Evolutionary conservation across 2,797 vertebrate genomes (phyloP).

Genomic region (Heliangelus exortis): DNA sequence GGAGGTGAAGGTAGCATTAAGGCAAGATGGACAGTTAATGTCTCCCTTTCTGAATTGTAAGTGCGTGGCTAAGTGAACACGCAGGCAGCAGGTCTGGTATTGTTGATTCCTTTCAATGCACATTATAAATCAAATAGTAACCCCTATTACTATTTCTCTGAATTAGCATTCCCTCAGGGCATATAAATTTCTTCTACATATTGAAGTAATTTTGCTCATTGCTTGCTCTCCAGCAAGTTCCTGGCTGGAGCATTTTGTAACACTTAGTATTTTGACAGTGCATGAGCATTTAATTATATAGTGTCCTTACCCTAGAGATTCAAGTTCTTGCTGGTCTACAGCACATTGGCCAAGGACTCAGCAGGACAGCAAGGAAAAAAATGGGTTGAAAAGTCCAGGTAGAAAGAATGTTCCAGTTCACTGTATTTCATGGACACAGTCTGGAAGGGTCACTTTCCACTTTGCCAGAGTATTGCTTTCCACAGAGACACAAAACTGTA

Average conservation of each 20-base stretch:
- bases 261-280: constrained; percentile 34
- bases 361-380: neutral
- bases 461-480: neutral
- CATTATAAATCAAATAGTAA: constrained; percentile 51
- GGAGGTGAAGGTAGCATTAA: neutral
- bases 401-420: neutral
- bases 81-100: neutral
- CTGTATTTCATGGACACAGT: neutral
- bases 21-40: neutral
- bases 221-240: constrained; percentile 2
- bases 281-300: constrained; percentile 39
- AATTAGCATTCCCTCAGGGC: constrained; percentile 21
- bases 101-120: neutral
- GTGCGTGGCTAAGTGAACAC: neutral
- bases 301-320: neutral
- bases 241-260: constrained; percentile 17
- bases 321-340: neutral
- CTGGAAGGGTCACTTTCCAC: neutral
- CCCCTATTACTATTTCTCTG: constrained; percentile 4
- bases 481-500: neutral
- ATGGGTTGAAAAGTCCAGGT: neutral
- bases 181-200: constrained; percentile 46
- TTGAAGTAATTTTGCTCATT: constrained; percentile 59
- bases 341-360: neutral
- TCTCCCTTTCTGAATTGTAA: neutral